Conservation (phyloP, 2,797 vertebrate species). For the Helostoma temminkii region DNA sequence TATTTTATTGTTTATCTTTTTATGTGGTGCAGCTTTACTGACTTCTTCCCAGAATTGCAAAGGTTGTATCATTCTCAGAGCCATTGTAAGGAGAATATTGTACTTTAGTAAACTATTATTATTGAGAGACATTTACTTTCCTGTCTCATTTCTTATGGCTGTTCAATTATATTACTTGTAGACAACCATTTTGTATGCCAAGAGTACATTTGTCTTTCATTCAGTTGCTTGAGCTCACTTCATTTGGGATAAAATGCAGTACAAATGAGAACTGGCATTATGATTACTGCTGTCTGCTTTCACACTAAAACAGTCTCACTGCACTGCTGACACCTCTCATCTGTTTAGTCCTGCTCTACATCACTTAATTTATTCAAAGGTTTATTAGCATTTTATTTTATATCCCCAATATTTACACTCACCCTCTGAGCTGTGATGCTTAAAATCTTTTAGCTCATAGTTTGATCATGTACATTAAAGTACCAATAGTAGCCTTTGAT, state of each 20-base stretch:
- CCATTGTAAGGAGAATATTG: not conserved
- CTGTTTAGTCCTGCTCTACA: slow-evolving; percentile 3
- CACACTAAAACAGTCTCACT: not conserved
- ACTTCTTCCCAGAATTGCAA: not conserved
- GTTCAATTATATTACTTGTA: not conserved
- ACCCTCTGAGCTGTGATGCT: slow-evolving; percentile 14
- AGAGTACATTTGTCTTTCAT: slow-evolving; percentile 11
- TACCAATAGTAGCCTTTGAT: not conserved
- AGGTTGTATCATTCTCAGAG: slow-evolving; percentile 3
- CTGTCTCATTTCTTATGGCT: not conserved
- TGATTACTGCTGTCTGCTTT: slow-evolving; percentile 15
- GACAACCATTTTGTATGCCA: not conserved
- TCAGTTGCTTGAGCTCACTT: slow-evolving; percentile 8
- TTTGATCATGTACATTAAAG: not conserved
- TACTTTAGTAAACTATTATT: not conserved
- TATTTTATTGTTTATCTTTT: slow-evolving; percentile 9
- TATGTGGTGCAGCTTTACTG: not conserved
- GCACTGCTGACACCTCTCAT: not conserved
- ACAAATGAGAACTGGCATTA: not conserved
- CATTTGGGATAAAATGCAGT: not conserved
- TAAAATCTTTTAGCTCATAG: not conserved
- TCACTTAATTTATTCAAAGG: not conserved
- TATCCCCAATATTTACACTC: slow-evolving; percentile 13
- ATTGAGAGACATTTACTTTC: not conserved
- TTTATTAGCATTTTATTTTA: slow-evolving; percentile 15